Conservation (phyloP, 2,113 vertebrate species). For the Albula goreensis region DNA sequence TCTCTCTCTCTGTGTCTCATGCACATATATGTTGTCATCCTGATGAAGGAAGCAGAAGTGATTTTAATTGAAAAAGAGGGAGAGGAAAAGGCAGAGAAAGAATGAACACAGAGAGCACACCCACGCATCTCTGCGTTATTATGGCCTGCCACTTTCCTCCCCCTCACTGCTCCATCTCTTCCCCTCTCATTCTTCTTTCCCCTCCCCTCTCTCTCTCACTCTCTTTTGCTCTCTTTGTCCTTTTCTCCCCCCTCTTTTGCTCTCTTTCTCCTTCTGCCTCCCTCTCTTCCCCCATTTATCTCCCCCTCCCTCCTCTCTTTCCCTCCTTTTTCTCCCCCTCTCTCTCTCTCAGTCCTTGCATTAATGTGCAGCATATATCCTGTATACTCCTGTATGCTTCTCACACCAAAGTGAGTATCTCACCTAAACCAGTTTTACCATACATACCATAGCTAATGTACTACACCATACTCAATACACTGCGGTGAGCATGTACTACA, state of each 20-base stretch:
- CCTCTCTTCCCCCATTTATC: not conserved
- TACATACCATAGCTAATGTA: no score
- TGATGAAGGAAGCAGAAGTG: no score
- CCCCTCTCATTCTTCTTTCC: not conserved
- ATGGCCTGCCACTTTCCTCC: not conserved
- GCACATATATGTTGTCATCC: no score
- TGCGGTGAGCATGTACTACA: no score
- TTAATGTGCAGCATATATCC: no score
- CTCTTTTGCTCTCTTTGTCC: not conserved
- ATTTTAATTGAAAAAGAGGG: no score
- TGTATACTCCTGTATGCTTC: no score
- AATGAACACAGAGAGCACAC: not conserved
- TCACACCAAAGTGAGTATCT: no score
- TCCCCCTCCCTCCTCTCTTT: not conserved
- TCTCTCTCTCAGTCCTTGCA: not conserved
- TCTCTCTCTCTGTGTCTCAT: no score
- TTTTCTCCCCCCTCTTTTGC: not conserved
- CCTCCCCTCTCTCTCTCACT: constrained; percentile 10
- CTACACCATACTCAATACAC: no score
- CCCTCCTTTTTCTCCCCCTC: not conserved
- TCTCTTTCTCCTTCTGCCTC: not conserved
- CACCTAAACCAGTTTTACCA: no score
- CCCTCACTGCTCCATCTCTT: not conserved
- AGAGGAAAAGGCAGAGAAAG: not conserved
- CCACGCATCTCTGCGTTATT: not conserved